Conservation (phyloP, 2,888 invertebrate genomes). For the Nebria salina region DNA sequence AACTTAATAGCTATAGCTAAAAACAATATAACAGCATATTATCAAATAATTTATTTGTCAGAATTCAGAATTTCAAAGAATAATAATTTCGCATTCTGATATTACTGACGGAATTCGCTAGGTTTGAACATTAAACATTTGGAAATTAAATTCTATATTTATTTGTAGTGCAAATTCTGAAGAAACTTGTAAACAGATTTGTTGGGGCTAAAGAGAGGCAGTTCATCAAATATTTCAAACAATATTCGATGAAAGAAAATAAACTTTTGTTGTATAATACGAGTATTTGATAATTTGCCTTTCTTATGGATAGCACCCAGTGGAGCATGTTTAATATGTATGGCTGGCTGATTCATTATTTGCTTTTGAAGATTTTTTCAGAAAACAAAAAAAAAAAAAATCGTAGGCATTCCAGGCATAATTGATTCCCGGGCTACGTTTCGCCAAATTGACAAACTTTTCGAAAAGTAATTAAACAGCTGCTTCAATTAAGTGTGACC, state of each 20-base stretch:
- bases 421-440: conserved; percentile 40
- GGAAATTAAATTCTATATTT: too few relatives aligned
- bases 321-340: background rate
- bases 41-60: conserved; percentile 3
- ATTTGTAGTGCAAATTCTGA: too few relatives aligned
- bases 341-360: background rate
- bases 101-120: background rate
- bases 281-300: background rate
- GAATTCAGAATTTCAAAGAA: background rate
- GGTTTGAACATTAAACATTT: too few relatives aligned
- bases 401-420: conserved; percentile 37
- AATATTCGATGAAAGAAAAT: too few relatives aligned
- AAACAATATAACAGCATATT: background rate
- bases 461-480: conserved; percentile 42
- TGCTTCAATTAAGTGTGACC: conserved; percentile 44
- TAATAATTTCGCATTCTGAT: too few relatives aligned
- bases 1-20: too few relatives aligned
- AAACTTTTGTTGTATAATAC: too few relatives aligned
- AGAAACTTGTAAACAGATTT: too few relatives aligned
- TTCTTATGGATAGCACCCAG: background rate
- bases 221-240: too few relatives aligned
- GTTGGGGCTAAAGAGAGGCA: too few relatives aligned
- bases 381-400: conserved; percentile 32
- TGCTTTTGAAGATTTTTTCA: conserved; percentile 24
- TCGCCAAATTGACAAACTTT: conserved; percentile 42